Percentiles rank a stretch among this genome's conserved stretches.
Evolutionary conservation across 1,140 invertebrate genomes (phyloP).

Genomic region (Nymphalis io): DNA sequence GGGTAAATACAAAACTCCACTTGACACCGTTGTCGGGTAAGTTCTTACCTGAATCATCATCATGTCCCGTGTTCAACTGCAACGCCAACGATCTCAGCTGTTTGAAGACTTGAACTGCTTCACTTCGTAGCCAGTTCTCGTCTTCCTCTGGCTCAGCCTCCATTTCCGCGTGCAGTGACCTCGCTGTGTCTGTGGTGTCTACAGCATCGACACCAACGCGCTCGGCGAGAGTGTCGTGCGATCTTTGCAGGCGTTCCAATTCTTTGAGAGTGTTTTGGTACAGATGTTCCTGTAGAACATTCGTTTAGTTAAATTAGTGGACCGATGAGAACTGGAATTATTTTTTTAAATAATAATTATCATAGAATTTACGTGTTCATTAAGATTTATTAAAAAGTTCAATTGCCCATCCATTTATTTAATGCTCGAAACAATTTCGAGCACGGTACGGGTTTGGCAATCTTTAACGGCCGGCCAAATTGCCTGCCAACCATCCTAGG

Average conservation of each 20-base stretch:
- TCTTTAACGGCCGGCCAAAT: too few species aligned
- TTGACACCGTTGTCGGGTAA: background rate
- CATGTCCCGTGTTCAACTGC: slow-evolving; percentile 86
- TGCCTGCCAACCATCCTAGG: too few species aligned
- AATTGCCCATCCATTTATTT: too few species aligned
- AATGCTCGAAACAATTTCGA: too few species aligned
- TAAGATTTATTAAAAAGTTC: too few species aligned
- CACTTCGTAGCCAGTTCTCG: slow-evolving; percentile 82
- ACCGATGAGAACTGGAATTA: too few species aligned
- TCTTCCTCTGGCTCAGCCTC: slow-evolving; percentile 86
- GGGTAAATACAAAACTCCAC: too few species aligned
- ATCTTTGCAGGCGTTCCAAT: slow-evolving; percentile 83
- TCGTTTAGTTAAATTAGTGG: too few species aligned
- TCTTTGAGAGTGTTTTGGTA: slow-evolving; percentile 83
- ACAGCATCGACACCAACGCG: slow-evolving; percentile 78
- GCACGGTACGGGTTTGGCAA: too few species aligned
- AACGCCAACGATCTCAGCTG: slow-evolving; percentile 85
- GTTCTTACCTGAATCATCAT: slow-evolving; percentile 82
- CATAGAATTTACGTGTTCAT: too few species aligned
- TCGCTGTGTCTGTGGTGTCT: slow-evolving; percentile 54
- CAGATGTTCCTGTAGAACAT: slow-evolving; percentile 73
- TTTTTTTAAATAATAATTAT: too few species aligned
- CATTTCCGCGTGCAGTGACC: slow-evolving; percentile 88
- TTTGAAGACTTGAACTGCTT: slow-evolving; percentile 84
- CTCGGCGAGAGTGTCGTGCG: slow-evolving; percentile 84